Evolutionary conservation across 1,140 invertebrate species (phyloP).

Genomic region (Lordiphosa mommai): DNA sequence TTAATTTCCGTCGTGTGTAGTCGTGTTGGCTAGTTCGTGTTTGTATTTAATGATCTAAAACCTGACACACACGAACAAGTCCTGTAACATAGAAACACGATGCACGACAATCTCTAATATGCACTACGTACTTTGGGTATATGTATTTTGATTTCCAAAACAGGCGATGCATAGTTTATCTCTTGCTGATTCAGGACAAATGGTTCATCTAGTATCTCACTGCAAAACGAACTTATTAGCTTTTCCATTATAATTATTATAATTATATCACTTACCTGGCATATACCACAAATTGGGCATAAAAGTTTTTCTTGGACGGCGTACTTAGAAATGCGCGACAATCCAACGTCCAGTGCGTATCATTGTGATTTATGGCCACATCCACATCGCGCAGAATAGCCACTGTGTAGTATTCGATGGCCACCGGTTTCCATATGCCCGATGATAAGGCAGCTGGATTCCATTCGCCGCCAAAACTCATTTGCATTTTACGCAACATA

Average conservation of each 20-base stretch:
- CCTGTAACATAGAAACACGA: too few relatives aligned
- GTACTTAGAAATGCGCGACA: conserved; percentile 82
- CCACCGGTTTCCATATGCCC: conserved; percentile 88
- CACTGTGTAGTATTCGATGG: conserved; percentile 81
- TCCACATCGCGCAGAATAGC: conserved; percentile 81
- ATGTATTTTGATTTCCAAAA: conserved; percentile 53
- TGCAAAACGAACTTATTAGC: conserved; percentile 1
- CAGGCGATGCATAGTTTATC: conserved; percentile 19
- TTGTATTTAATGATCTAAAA: too few relatives aligned
- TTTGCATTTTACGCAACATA: conserved; percentile 97
- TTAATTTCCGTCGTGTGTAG: too few relatives aligned
- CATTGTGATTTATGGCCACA: conserved; percentile 73
- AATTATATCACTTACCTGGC: conserved; percentile 32
- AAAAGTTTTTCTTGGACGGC: conserved; percentile 42
- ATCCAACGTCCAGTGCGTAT: conserved; percentile 79
- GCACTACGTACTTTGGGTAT: conserved; percentile 48
- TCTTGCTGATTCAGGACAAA: conserved; percentile 20
- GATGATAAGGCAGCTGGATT: conserved; percentile 96
- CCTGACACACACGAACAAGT: too few relatives aligned
- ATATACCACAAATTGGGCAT: conserved; percentile 37
- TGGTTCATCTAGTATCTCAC: conserved; percentile 45
- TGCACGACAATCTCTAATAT: too few relatives aligned
- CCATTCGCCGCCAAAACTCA: conserved; percentile 98
- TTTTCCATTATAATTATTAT: background rate
- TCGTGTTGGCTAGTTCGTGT: too few relatives aligned